Evolutionary conservation across 1,140 invertebrate genomes (phyloP).

Genomic region (Atta texana): DNA sequence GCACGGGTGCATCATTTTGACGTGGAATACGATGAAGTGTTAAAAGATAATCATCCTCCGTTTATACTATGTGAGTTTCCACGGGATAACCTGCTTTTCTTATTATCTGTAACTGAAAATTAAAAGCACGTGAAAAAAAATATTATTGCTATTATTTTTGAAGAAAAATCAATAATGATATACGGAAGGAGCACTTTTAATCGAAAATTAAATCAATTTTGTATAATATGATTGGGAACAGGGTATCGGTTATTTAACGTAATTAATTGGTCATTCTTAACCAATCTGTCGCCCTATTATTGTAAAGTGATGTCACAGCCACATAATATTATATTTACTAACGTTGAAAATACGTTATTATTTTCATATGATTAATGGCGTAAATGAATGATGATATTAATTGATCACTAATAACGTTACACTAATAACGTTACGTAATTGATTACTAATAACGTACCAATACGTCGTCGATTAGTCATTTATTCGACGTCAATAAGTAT

Average conservation of each 20-base stretch:
- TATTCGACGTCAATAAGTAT: no score
- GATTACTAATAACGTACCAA: no score
- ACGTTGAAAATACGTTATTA: no score
- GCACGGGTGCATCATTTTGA: slow-evolving; percentile 83
- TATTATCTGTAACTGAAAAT: slow-evolving; percentile 87
- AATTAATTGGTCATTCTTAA: background rate
- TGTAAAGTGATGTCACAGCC: no score
- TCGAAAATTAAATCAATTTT: background rate
- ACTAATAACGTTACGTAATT: no score
- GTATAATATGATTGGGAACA: background rate
- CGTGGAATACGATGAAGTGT: slow-evolving; percentile 90
- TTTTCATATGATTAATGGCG: no score
- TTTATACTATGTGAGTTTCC: slow-evolving; percentile 89
- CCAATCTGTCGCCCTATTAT: no score
- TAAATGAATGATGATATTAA: no score
- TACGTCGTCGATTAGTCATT: no score
- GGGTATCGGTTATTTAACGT: background rate
- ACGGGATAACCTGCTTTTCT: slow-evolving; percentile 88
- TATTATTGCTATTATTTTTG: background rate
- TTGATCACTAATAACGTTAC: no score
- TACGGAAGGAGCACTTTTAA: background rate
- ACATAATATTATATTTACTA: no score
- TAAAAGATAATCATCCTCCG: slow-evolving; percentile 91
- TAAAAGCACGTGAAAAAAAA: background rate
- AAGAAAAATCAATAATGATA: no score